Evolutionary conservation across 2,888 invertebrate species (phyloP).

Genomic region (Ptilodon capucinus): DNA sequence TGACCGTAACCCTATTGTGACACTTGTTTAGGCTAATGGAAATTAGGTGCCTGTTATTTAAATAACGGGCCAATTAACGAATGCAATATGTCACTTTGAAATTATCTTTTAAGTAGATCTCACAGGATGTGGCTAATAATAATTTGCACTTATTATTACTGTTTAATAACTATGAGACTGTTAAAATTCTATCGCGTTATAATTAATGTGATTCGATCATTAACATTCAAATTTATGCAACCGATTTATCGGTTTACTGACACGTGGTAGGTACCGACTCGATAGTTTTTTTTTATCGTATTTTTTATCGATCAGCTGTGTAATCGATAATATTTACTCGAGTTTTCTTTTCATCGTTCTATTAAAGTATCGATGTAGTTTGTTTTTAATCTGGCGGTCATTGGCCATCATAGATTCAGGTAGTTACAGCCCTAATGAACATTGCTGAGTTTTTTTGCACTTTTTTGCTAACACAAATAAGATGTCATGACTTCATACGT

Average conservation of each 20-base stretch:
- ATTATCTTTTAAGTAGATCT: slow-evolving; percentile 1
- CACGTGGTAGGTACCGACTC: slow-evolving; percentile 41
- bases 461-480: slow-evolving; percentile 24
- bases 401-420: slow-evolving; percentile 18
- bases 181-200: slow-evolving; percentile 28
- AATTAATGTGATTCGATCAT: slow-evolving; percentile 44
- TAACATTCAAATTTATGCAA: slow-evolving; percentile 57
- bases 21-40: too few species aligned
- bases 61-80: background rate
- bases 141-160: slow-evolving; percentile 18
- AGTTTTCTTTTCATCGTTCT: slow-evolving; percentile 29
- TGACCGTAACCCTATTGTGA: slow-evolving; percentile 33
- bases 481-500: slow-evolving; percentile 33
- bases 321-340: slow-evolving; percentile 43
- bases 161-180: slow-evolving; percentile 12
- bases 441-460: slow-evolving; percentile 19
- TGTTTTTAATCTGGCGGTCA: slow-evolving; percentile 18
- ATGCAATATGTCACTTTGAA: background rate
- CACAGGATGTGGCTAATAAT: slow-evolving; percentile 6
- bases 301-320: slow-evolving; percentile 41
- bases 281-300: slow-evolving; percentile 34
- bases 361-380: slow-evolving; percentile 9
- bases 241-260: slow-evolving; percentile 52
- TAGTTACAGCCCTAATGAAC: slow-evolving; percentile 23
- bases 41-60: background rate